Base-by-base conservation (phyloP, 2,113 vertebrate species). In the Chamaea fasciata region DNA sequence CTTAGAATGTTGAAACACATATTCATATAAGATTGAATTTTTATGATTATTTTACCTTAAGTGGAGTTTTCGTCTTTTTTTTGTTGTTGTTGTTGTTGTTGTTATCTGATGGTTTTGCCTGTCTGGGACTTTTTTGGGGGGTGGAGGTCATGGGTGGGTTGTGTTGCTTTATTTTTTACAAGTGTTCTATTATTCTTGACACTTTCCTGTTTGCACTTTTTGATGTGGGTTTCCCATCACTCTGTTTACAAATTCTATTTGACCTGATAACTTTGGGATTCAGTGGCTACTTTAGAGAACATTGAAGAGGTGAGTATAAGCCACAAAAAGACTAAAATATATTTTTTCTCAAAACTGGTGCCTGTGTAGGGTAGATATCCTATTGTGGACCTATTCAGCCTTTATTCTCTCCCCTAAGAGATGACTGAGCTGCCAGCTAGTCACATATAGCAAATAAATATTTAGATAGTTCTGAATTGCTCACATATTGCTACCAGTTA, bases 81-180 rank as follows among this genome's bases (percentile, higher is more conserved):
- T 26, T 31, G 22, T 28, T 20, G 3, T 15, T 35, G 8, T 33
- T 3, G 21, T 47, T 49, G 16, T 4, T 63, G 16, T 47, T 77
- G 8, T 14, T 26, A 3, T 20, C 20, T 56, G 14, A 13, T 22
- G 3, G 0, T 47, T 57, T 70, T 60, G 1, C 15, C 53, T 57
- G 3, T 56, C 11, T 55, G n/a, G 4, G 5, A 19, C 2, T 3
- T 37, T 37, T 63, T 39, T 26, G 7, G 5, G 2, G 2, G 9
- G 6, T 2, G 12, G 3, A 7, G 2, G 1, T 37, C 1, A 0
- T 41, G 20, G 10, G 10, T 75, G 15, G 2, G 6, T 37, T 39
- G 9, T 20, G 3, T 26, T 24, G 3, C 8, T 19, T 37, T 37
- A 1, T 14, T 17, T 41, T 47, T 23, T 6, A 8, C 13, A 50